These are phyloP conservation scores for Lepus europaeus DNA, from an alignment of 2,113 vertebrate genomes.

Conservation along the genomic window DNA sequence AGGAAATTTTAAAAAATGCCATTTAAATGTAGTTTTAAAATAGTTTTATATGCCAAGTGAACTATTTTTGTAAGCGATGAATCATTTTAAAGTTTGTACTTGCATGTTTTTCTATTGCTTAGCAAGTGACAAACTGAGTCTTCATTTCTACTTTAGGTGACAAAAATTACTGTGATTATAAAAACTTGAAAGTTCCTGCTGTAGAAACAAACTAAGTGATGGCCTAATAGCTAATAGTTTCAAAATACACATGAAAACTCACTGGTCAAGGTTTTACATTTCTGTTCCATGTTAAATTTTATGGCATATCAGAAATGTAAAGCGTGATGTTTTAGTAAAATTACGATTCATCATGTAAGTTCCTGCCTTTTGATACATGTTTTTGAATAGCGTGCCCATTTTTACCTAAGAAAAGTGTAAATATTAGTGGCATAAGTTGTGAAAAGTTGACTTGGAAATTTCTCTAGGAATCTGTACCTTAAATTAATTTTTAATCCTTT, in stretches of 20 bases:
- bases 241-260: slow-evolving; percentile 3
- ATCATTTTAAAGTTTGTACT: slow-evolving; percentile 54
- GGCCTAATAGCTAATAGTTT: slow-evolving; percentile 42
- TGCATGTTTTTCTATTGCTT: slow-evolving; percentile 5
- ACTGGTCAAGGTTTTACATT: slow-evolving; percentile 41
- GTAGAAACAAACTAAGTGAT: not conserved
- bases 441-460: slow-evolving; percentile 19
- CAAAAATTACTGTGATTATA: slow-evolving; percentile 45
- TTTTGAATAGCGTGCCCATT: slow-evolving; percentile 47
- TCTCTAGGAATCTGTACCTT: not conserved
- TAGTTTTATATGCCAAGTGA: not conserved
- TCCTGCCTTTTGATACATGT: slow-evolving; percentile 8
- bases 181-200: slow-evolving; percentile 35
- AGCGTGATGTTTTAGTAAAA: slow-evolving; percentile 50
- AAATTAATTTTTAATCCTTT: slow-evolving; percentile 59
- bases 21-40: slow-evolving; percentile 42
- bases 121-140: not conserved
- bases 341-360: slow-evolving; percentile 53
- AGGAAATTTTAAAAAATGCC: not conserved
- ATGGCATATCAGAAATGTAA: slow-evolving; percentile 53
- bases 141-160: slow-evolving; percentile 46
- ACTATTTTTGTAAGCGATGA: not conserved
- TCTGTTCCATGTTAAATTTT: slow-evolving; percentile 60
- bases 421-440: not conserved
- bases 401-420: slow-evolving; percentile 46